A percentile compares a stretch with the other conserved stretches of the same genome.
Evolutionary conservation across 1,140 invertebrate genomes (phyloP).

Genomic region (Drosophila orena): DNA sequence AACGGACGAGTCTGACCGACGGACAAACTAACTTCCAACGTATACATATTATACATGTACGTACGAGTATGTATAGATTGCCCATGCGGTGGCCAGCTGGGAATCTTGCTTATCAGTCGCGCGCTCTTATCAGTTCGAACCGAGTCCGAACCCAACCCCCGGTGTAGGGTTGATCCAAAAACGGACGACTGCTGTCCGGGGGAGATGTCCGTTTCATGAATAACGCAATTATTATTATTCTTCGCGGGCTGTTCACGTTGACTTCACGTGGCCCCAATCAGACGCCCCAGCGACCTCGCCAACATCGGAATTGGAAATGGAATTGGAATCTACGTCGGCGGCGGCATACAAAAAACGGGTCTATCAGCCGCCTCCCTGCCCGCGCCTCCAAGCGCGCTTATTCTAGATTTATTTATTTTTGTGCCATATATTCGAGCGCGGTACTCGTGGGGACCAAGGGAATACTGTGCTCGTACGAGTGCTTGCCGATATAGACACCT

Average conservation of each 20-base stretch:
- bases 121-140: conserved; percentile 25
- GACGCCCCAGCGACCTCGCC: conserved; percentile 66
- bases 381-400: conserved; percentile 10
- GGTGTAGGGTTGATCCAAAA: conserved; percentile 50
- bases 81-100: conserved; percentile 61
- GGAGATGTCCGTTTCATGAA: conserved; percentile 49
- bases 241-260: conserved; percentile 68
- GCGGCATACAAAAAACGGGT: conserved; percentile 46
- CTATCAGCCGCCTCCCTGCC: conserved; percentile 27
- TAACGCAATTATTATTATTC: conserved; percentile 52
- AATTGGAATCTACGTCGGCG: conserved; percentile 52
- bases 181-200: conserved; percentile 40
- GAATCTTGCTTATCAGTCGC: conserved; percentile 49
- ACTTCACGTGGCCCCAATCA: conserved; percentile 70
- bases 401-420: conserved; percentile 70
- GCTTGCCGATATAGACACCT: conserved; percentile 27
- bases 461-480: conserved; percentile 10
- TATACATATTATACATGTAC: too few species aligned
- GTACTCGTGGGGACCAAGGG: conserved; percentile 33
- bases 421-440: conserved; percentile 43
- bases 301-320: conserved; percentile 37
- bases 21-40: too few species aligned
- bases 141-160: conserved; percentile 24
- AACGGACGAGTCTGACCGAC: conserved; percentile 14
- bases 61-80: conserved; percentile 10